A percentile compares a stretch with the other conserved stretches of the same genome.
Evolutionary conservation across 2,888 invertebrate species (phyloP).

Genomic region (Mythimna loreyi): DNA sequence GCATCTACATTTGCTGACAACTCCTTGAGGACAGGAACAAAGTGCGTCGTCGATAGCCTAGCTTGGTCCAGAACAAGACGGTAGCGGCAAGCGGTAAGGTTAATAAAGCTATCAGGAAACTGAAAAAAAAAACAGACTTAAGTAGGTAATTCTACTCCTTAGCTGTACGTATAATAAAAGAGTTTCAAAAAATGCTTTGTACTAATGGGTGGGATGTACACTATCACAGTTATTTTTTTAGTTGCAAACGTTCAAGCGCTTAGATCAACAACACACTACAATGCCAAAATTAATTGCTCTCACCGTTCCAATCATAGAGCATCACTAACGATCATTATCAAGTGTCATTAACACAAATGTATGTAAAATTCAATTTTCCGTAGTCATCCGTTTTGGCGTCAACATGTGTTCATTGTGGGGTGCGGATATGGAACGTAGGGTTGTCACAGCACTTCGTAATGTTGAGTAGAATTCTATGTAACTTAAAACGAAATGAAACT

Average conservation of each 20-base stretch:
- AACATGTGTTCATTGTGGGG: slow-evolving; percentile 44
- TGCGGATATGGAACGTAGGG: slow-evolving; percentile 39
- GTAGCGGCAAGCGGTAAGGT: too few relatives aligned
- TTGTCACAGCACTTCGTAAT: slow-evolving; percentile 33
- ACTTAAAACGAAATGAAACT: neutral
- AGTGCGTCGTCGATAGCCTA: too few relatives aligned
- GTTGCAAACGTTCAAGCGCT: neutral
- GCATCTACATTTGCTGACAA: too few relatives aligned
- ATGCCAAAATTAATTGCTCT: slow-evolving; percentile 9
- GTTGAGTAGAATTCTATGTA: neutral
- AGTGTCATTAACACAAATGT: slow-evolving; percentile 42
- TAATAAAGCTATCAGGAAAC: too few relatives aligned
- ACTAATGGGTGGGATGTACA: too few relatives aligned
- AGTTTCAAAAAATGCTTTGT: too few relatives aligned
- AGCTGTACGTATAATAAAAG: too few relatives aligned
- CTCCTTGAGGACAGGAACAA: too few relatives aligned
- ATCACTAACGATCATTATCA: slow-evolving; percentile 30
- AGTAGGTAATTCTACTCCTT: too few relatives aligned
- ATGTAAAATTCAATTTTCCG: slow-evolving; percentile 58
- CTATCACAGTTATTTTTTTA: neutral
- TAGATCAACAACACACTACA: neutral
- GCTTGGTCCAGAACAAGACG: too few relatives aligned
- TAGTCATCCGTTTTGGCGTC: slow-evolving; percentile 49
- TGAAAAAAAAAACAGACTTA: too few relatives aligned
- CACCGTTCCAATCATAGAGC: slow-evolving; percentile 16